Evolutionary conservation across 64 coral and sea anemone genomes (phyloP).

Genomic region (Pocillopora damicornis): DNA sequence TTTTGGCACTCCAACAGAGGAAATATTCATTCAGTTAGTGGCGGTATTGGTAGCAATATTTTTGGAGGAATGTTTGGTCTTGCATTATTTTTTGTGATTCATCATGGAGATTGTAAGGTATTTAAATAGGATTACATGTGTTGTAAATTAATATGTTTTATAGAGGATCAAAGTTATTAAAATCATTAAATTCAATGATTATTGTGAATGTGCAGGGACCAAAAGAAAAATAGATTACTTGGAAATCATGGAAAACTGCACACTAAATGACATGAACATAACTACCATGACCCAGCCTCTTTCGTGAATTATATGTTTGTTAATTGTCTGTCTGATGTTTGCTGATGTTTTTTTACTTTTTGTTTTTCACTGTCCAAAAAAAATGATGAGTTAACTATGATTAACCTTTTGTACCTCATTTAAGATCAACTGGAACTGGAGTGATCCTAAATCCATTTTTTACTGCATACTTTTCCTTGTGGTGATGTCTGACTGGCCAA

Average conservation of each 20-base stretch:
- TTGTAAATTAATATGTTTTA: neutral
- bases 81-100: constrained; percentile 34
- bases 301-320: too few species aligned
- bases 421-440: constrained; percentile 15
- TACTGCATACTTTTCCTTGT: constrained; percentile 60
- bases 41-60: constrained; percentile 79
- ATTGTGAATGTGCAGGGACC: too few species aligned
- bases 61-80: constrained; percentile 78
- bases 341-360: too few species aligned
- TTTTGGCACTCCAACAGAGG: constrained; percentile 78
- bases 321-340: too few species aligned
- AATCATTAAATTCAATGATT: too few species aligned
- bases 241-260: too few species aligned
- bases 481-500: constrained; percentile 73
- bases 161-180: too few species aligned
- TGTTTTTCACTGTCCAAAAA: too few species aligned
- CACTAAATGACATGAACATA: too few species aligned
- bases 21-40: constrained; percentile 71
- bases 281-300: too few species aligned
- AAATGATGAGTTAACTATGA: too few species aligned
- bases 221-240: too few species aligned
- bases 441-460: neutral
- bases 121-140: constrained; percentile 8
- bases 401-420: neutral
- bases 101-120: constrained; percentile 1